Evolutionary conservation across 2,888 invertebrate genomes (phyloP).

Genomic region (Sphaerophoria rueppellii): DNA sequence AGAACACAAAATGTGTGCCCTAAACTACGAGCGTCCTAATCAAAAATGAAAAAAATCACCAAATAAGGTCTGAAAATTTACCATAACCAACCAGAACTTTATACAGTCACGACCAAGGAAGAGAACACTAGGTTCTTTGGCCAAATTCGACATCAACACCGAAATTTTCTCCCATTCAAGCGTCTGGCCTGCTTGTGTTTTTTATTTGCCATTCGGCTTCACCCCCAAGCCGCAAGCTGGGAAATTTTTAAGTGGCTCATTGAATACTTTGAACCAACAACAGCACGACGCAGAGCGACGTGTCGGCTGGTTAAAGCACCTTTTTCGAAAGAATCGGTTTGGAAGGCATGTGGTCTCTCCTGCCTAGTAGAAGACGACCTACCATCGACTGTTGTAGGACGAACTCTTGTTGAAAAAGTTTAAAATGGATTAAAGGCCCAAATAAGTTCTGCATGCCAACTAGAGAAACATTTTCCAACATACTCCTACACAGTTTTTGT

Average conservation of each 20-base stretch:
- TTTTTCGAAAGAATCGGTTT: slow-evolving; percentile 48
- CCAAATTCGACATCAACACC: slow-evolving; percentile 49
- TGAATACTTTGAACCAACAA: slow-evolving; percentile 57
- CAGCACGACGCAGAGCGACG: not conserved
- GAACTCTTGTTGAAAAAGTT: slow-evolving; percentile 30
- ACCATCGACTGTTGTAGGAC: not conserved
- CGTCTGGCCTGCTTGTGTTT: slow-evolving; percentile 24
- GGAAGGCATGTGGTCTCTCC: slow-evolving; percentile 22
- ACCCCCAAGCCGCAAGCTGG: slow-evolving; percentile 49
- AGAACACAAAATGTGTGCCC: not conserved
- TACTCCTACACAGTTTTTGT: slow-evolving; percentile 9
- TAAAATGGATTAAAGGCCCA: slow-evolving; percentile 52
- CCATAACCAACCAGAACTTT: slow-evolving; percentile 60
- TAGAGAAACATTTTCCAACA: not conserved
- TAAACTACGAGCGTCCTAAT: not conserved
- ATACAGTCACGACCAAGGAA: slow-evolving; percentile 69
- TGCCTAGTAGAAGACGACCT: slow-evolving; percentile 21
- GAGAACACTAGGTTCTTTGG: slow-evolving; percentile 26
- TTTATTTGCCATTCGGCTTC: slow-evolving; percentile 22
- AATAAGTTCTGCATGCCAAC: slow-evolving; percentile 58
- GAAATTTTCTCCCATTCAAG: slow-evolving; percentile 19
- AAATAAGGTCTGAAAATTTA: slow-evolving; percentile 35
- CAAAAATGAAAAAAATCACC: not conserved
- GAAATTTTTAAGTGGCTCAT: slow-evolving; percentile 65
- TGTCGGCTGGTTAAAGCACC: slow-evolving; percentile 55